Conservation (phyloP, 2,797 vertebrate genomes). For the Myotis planiceps region DNA sequence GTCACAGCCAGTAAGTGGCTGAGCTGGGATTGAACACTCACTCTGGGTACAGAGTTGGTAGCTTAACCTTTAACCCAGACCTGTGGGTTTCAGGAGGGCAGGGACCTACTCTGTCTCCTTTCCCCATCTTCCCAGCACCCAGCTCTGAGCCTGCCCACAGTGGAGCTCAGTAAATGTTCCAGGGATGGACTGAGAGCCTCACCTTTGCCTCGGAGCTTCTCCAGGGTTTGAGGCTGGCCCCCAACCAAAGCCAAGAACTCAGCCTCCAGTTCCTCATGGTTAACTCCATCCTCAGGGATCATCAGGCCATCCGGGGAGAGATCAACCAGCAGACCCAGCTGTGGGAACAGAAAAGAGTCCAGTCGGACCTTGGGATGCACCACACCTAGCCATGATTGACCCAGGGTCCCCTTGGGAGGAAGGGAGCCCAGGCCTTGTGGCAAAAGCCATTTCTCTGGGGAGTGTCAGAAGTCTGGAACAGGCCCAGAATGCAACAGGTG, state of each 20-base stretch:
- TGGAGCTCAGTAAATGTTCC: neutral
- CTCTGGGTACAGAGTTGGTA: neutral
- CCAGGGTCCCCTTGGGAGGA: neutral
- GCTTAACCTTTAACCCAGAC: neutral
- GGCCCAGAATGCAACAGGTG: neutral
- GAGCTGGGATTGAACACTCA: neutral
- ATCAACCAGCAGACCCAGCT: constrained; percentile 94
- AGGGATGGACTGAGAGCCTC: neutral
- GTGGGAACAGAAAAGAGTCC: neutral
- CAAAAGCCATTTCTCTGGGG: neutral
- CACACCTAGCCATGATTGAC: neutral
- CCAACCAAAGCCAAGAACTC: constrained; percentile 93
- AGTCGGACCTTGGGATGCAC: neutral
- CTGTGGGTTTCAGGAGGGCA: neutral
- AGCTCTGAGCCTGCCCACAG: neutral
- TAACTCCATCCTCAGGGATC: constrained; percentile 85
- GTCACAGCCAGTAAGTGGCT: neutral
- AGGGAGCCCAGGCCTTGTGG: neutral
- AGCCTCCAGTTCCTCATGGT: constrained; percentile 90
- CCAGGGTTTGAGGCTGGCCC: constrained; percentile 84
- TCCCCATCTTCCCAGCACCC: neutral
- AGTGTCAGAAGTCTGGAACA: neutral
- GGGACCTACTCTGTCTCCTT: neutral
- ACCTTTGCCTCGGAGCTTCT: constrained; percentile 88
- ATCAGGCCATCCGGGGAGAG: constrained; percentile 88